phyloP scores from a whole-genome alignment of 2,888 invertebrate genomes.

The Lymantria dispar region DNA sequence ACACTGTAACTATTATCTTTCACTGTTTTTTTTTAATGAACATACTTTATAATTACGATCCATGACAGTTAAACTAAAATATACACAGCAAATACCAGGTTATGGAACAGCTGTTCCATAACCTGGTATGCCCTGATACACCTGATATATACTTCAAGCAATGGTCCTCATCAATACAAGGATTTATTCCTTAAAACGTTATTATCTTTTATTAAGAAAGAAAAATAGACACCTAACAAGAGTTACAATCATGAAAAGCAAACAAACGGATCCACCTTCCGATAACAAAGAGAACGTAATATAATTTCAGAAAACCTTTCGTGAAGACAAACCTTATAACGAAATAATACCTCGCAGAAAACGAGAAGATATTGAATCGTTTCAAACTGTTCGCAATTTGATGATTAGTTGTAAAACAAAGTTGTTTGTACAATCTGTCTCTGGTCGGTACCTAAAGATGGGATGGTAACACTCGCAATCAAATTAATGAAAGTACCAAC shows the following conservation, averaged over 20 bases:
- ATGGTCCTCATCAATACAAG: too few species aligned
- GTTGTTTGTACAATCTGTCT: conserved; percentile 6
- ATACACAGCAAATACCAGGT: too few species aligned
- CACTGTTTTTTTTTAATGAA: too few species aligned
- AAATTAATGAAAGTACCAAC: conserved; percentile 20
- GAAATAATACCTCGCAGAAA: conserved; percentile 6
- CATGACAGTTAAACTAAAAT: too few species aligned
- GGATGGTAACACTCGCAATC: conserved; percentile 18
- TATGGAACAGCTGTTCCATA: too few species aligned
- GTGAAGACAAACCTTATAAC: background rate
- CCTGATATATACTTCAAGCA: too few species aligned
- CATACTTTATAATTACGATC: too few species aligned
- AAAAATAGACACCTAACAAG: background rate
- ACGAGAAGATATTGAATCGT: conserved; percentile 1
- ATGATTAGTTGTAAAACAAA: conserved; percentile 27
- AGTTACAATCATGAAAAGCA: too few species aligned
- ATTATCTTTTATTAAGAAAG: background rate
- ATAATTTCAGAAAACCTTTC: conserved; percentile 2
- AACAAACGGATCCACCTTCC: background rate
- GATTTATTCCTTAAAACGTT: too few species aligned
- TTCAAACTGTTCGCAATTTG: conserved; percentile 8
- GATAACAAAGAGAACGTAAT: background rate
- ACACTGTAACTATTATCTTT: too few species aligned
- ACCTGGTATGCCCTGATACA: too few species aligned
- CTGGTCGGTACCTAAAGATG: background rate